Evolutionary conservation across 2,797 vertebrate genomes (phyloP).

Genomic region (Loris lydekkerianus): DNA sequence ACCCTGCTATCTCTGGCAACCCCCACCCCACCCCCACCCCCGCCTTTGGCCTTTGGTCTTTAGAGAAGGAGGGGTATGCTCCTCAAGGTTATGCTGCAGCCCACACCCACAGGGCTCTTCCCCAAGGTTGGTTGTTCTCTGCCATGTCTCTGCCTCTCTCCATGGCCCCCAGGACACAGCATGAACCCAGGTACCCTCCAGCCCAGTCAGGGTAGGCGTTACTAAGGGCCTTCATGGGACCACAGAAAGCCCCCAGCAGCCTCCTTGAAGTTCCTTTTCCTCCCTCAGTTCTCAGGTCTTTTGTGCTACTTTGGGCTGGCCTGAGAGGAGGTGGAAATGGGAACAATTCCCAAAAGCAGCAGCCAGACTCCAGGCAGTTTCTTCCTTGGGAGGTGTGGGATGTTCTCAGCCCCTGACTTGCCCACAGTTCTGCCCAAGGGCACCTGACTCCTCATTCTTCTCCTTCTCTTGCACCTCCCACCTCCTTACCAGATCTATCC

Average conservation of each 20-base stretch:
- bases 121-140: neutral
- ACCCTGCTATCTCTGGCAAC: neutral
- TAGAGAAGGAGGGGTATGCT: neutral
- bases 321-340: neutral
- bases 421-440: neutral
- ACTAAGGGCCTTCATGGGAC: neutral
- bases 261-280: neutral
- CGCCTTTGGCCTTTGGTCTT: no score
- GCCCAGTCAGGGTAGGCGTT: neutral
- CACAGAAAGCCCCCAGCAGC: neutral
- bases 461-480: neutral
- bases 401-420: neutral
- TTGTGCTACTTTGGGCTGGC: neutral
- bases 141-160: neutral
- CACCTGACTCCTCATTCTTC: neutral
- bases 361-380: neutral
- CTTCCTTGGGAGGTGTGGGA: neutral
- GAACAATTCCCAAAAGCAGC: neutral
- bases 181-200: neutral
- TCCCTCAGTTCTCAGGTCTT: neutral
- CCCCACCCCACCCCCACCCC: neutral
- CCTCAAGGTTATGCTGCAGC: neutral
- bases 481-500: neutral
- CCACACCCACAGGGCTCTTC: neutral
- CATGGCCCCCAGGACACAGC: neutral